Evolutionary conservation across 2,797 vertebrate species (phyloP).

Genomic region (Alosa sapidissima): DNA sequence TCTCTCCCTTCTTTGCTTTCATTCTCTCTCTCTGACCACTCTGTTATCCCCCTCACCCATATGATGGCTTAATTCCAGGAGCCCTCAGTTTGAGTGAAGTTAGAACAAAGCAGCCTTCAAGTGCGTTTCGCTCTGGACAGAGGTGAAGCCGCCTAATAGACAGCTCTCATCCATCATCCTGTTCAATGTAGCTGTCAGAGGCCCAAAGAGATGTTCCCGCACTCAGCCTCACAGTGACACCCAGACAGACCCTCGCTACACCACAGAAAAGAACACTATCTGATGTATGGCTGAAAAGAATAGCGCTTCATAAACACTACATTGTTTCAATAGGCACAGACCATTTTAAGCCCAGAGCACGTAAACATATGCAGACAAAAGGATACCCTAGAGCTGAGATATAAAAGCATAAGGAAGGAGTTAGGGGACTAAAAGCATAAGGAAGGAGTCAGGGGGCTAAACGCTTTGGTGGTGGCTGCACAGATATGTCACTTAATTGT

Average conservation of each 20-base stretch:
- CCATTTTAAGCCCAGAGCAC: not conserved
- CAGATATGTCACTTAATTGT: not conserved
- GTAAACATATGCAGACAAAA: not conserved
- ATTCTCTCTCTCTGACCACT: slow-evolving; percentile 39
- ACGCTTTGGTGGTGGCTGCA: not conserved
- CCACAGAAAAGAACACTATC: slow-evolving; percentile 50
- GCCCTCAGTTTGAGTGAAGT: slow-evolving; percentile 67
- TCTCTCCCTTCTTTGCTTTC: slow-evolving; percentile 4
- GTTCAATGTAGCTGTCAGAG: slow-evolving; percentile 73
- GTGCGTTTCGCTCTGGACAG: slow-evolving; percentile 76
- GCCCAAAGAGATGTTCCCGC: slow-evolving; percentile 65
- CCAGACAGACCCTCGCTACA: slow-evolving; percentile 62
- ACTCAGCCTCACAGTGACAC: slow-evolving; percentile 59
- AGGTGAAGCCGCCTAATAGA: slow-evolving; percentile 81
- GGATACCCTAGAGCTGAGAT: not conserved
- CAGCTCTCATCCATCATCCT: slow-evolving; percentile 82
- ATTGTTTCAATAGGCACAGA: not conserved
- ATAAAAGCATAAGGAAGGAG: not conserved
- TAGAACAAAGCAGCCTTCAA: slow-evolving; percentile 75
- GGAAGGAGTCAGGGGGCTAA: not conserved
- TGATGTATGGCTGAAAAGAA: not conserved
- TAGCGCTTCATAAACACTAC: not conserved
- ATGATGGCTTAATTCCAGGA: slow-evolving; percentile 78
- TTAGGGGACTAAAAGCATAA: not conserved
- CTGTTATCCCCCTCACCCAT: slow-evolving; percentile 55